Base-by-base conservation (phyloP, 2,113 vertebrate genomes). In the Copsychus sechellarum region DNA sequence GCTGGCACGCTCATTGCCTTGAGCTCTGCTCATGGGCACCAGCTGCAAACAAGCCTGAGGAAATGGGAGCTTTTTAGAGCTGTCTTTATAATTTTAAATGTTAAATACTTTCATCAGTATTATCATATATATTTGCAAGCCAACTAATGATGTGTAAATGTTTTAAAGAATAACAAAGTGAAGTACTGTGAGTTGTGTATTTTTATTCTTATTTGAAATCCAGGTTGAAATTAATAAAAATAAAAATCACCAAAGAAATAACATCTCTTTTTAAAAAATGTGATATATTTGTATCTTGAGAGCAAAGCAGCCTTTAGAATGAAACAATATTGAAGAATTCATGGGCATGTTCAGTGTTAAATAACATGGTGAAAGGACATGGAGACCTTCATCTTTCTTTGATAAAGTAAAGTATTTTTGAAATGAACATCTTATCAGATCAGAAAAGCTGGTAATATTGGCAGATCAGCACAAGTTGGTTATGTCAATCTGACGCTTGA, bases 341-440 rank as follows among this genome's bases (percentile, higher is more conserved):
- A 60, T n/a, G 14, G 34, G 33, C 8, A 33, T 72, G 31, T 62
- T 86, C n/a, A 33, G 14, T 54, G n/a, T 38, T 83, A 78, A 85
- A 86, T 61, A 89, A 47, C 53, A 29, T 40, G 50, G 60, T 58
- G 73, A 83, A 95, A 97, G 94, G 94, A 65, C 62, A 76, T 67
- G 65, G 26, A 87, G 85, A 90, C 82, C 87, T 97, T 97, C 91
- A 85, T 92, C 90, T 92, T 95, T 62, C 80, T 89, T 92, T 96
- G 73, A 64, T 92, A 97, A 93, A 81, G 65, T 81, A 93, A 96
- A 96, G 71, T 91, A 58, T 80, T 91, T 83, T 81, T 60, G 51
- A 95, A 96, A 92, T 90, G 86, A 93, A 42, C 76, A 86, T 50
- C 83, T 70, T 96, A 93, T 97, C 89, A 95, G 62, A 94, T 96